These are phyloP conservation scores for Peromyscus polionotus DNA, from an alignment of 2,113 vertebrate genomes.

Conservation along the genomic window DNA sequence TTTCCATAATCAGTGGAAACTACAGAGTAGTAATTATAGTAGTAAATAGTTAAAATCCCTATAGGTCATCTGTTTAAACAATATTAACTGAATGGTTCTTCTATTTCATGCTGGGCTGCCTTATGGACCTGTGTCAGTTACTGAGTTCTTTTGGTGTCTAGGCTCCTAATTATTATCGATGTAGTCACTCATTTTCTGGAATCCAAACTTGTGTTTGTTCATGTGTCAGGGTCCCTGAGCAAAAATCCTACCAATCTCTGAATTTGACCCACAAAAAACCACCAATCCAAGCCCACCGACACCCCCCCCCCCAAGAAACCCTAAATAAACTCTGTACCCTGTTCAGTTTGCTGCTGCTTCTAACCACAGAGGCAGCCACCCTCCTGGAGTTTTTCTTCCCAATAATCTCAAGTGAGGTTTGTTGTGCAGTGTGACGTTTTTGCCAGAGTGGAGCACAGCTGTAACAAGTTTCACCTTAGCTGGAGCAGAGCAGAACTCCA, in stretches of 20 bases:
- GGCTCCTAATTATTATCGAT: neutral
- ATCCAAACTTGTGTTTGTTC: slow-evolving; percentile 17
- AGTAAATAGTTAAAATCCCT: neutral
- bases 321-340: neutral
- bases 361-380: neutral
- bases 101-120: neutral
- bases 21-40: neutral
- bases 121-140: slow-evolving; percentile 5
- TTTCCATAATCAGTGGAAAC: neutral
- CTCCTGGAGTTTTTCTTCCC: neutral
- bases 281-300: too few relatives aligned
- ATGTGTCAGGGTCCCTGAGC: neutral
- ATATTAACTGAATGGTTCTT: neutral
- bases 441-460: neutral
- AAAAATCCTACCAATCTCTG: neutral
- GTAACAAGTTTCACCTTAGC: neutral
- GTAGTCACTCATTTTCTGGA: neutral
- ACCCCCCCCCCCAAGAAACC: neutral
- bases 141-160: neutral
- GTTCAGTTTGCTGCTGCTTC: neutral
- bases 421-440: neutral
- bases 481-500: neutral
- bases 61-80: neutral
- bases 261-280: too few relatives aligned
- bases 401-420: neutral